phyloP scores from a whole-genome alignment of 2,888 invertebrate species.

The Phortica magna region DNA sequence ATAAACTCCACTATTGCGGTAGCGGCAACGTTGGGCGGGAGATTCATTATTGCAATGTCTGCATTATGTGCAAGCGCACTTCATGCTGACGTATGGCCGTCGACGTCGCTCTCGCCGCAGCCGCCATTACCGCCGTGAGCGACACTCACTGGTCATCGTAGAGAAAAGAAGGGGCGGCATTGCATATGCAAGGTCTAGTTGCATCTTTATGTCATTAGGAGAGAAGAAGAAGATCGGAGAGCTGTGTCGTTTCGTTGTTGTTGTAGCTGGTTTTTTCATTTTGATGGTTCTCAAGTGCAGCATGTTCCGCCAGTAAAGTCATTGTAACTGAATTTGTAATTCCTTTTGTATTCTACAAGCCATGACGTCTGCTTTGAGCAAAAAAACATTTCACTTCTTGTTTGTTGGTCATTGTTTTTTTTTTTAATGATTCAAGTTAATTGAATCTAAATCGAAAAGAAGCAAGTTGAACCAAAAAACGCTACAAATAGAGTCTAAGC shows the following conservation, averaged over 20 bases:
- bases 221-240: neutral
- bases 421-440: neutral
- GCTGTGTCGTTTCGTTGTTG: neutral
- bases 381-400: neutral
- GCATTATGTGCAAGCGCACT: neutral
- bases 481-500: too few species aligned
- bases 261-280: constrained; percentile 32
- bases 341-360: neutral
- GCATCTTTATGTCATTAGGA: too few species aligned
- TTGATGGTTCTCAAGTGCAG: constrained; percentile 46
- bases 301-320: constrained; percentile 28
- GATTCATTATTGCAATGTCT: constrained; percentile 16
- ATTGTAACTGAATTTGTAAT: neutral
- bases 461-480: neutral
- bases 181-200: too few species aligned
- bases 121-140: neutral
- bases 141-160: constrained; percentile 2
- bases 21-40: neutral
- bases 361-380: neutral
- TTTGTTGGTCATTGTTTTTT: neutral
- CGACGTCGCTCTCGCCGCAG: neutral
- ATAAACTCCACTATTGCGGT: constrained; percentile 60
- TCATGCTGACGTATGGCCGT: neutral
- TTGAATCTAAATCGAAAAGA: constrained; percentile 1
- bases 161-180: neutral